These are phyloP conservation scores for human (Homo sapiens) DNA, from an alignment of 2,113 vertebrate species.

Conservation along the genomic window GRCh38 chr20:52963001-52963500, in stretches of 20 bases:
- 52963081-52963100: constrained; percentile 71
- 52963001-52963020: constrained; percentile 71
- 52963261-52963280: constrained; percentile 26
- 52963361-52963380: constrained; percentile 11
- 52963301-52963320: constrained; percentile 74
- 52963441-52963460: constrained; percentile 12
- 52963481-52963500: constrained; percentile 46
- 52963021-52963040: constrained; percentile 71
- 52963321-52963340: constrained; percentile 68
- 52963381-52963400: neutral
- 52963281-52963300: constrained; percentile 67
- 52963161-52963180: constrained; percentile 64
- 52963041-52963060: constrained; percentile 75
- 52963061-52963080: constrained; percentile 69
- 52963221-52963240: constrained; percentile 58
- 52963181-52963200: constrained; percentile 69
- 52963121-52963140: constrained; percentile 66
- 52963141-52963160: constrained; percentile 73
- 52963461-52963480: constrained; percentile 39
- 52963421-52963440: neutral
- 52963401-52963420: neutral
- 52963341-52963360: constrained; percentile 2
- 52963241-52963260: constrained; percentile 41
- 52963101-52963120: constrained; percentile 77
- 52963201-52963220: constrained; percentile 21